A percentile compares a stretch with the other conserved stretches of the same genome.
Conservation (phyloP, 2,113 vertebrate genomes). For the Seriola rivoliana region DNA sequence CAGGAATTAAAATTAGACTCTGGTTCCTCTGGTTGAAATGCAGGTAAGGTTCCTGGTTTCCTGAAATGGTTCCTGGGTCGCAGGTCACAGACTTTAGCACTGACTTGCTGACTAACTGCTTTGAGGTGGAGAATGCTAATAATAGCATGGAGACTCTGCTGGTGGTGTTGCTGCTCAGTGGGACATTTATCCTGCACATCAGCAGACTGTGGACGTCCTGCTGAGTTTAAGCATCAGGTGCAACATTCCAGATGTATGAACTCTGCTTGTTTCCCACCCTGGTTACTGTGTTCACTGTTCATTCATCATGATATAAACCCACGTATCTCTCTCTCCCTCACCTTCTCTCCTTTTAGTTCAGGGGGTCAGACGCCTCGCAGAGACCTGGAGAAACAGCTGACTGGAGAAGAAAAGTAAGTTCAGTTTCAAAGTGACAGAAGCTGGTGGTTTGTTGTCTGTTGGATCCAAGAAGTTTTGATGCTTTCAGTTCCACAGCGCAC, state of each 20-base stretch:
- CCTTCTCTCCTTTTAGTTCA: conserved; percentile 80
- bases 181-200: no score
- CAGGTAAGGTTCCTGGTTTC: neutral
- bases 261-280: neutral
- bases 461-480: no score
- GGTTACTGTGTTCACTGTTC: neutral
- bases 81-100: neutral
- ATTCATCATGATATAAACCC: neutral
- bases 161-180: neutral
- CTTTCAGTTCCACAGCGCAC: no score
- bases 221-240: no score
- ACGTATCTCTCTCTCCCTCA: conserved; percentile 23
- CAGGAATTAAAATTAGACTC: neutral
- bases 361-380: conserved; percentile 97
- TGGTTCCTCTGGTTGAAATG: neutral
- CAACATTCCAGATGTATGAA: neutral
- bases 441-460: no score
- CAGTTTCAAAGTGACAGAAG: no score
- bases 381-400: conserved; percentile 97
- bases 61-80: neutral
- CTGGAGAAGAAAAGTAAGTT: conserved; percentile 96
- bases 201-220: no score
- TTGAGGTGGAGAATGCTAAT: conserved; percentile 45
- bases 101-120: conserved; percentile 34
- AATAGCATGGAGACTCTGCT: conserved; percentile 50